These are phyloP conservation scores for Venturia canescens DNA, from an alignment of 1,140 invertebrate species.

Conservation along the genomic window DNA sequence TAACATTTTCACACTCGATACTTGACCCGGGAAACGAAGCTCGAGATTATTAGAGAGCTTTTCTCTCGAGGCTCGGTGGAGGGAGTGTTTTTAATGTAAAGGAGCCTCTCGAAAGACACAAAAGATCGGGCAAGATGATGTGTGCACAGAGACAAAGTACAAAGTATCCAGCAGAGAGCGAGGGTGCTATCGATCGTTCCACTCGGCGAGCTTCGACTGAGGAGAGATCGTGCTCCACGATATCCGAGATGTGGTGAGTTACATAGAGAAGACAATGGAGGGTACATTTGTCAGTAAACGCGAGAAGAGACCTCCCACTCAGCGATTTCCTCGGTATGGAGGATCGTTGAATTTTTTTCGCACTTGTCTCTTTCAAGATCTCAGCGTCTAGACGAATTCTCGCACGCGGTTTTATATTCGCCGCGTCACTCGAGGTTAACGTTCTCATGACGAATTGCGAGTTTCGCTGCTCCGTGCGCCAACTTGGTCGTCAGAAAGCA, in stretches of 20 bases:
- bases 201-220: neutral
- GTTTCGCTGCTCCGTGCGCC: neutral
- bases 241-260: neutral
- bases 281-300: neutral
- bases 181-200: conserved; percentile 1
- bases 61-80: neutral
- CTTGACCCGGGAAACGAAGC: neutral
- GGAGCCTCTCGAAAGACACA: neutral
- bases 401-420: neutral
- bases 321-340: conserved; percentile 8
- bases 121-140: neutral
- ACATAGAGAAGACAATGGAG: neutral
- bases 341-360: neutral
- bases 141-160: neutral
- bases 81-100: conserved; percentile 13
- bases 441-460: neutral
- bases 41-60: neutral
- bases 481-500: neutral
- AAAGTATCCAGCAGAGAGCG: neutral
- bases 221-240: neutral
- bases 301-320: neutral
- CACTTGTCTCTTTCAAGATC: neutral
- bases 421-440: neutral
- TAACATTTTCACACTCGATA: neutral
- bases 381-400: conserved; percentile 12